phyloP scores from a whole-genome alignment of 2,797 vertebrate species.

The Darevskia nairensis region DNA sequence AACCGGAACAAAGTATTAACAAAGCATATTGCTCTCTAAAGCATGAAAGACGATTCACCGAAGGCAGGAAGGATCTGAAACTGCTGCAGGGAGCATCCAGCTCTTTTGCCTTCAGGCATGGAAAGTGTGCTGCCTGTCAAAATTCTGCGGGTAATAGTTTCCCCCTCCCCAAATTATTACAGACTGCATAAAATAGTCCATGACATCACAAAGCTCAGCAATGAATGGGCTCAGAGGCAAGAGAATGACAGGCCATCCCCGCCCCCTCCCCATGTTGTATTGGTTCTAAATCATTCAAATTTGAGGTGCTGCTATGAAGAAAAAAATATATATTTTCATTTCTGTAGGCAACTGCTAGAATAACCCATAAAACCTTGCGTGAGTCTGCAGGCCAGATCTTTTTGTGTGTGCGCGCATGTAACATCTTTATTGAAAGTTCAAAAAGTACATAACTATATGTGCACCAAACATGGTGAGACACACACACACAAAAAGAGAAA shows the following conservation, averaged over 20 bases:
- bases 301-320: neutral
- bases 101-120: neutral
- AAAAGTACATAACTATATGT: too few relatives aligned
- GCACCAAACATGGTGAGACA: too few relatives aligned
- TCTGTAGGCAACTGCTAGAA: neutral
- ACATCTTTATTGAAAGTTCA: too few relatives aligned
- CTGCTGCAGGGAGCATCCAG: neutral
- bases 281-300: neutral
- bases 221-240: neutral
- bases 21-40: neutral
- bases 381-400: neutral
- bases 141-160: neutral
- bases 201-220: neutral
- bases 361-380: neutral
- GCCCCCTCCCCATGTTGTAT: neutral
- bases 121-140: neutral
- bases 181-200: neutral
- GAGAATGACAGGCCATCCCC: neutral
- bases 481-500: too few relatives aligned
- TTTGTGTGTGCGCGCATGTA: too few relatives aligned
- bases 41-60: neutral
- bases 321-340: neutral
- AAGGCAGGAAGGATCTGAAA: neutral
- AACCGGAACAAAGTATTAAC: conserved; percentile 24
- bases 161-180: neutral